These are phyloP conservation scores for Thaleichthys pacificus DNA, from an alignment of 2,797 vertebrate species.

Conservation along the genomic window DNA sequence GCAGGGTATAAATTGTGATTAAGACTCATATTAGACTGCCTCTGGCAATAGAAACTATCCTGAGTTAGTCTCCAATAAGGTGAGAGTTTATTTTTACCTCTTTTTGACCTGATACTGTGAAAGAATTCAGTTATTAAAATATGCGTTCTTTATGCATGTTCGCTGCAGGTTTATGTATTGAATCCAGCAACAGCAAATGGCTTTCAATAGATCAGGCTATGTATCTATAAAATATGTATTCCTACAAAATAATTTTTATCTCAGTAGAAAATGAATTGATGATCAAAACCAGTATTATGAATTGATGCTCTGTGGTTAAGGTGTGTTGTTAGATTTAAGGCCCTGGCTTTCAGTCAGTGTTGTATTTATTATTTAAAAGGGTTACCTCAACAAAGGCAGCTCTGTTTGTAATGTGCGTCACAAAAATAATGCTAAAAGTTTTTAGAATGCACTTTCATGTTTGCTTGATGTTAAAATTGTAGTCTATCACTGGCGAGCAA, in stretches of 20 bases:
- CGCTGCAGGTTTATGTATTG: neutral
- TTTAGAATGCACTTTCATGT: conserved; percentile 58
- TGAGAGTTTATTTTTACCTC: conserved; percentile 33
- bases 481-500: conserved; percentile 25
- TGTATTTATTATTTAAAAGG: conserved; percentile 57
- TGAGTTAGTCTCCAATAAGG: conserved; percentile 34
- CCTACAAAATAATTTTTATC: conserved; percentile 49
- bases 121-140: neutral
- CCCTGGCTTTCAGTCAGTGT: conserved; percentile 43
- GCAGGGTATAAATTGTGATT: conserved; percentile 26
- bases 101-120: conserved; percentile 18
- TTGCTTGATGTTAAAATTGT: conserved; percentile 40
- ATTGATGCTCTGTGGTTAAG: conserved; percentile 51
- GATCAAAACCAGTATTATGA: no score
- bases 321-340: conserved; percentile 55
- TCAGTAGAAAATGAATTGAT: conserved; percentile 21
- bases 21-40: conserved; percentile 37
- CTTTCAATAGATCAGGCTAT: neutral
- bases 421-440: conserved; percentile 48
- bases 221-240: neutral
- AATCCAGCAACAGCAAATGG: neutral
- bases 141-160: neutral
- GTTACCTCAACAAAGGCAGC: conserved; percentile 42
- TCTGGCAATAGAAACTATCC: conserved; percentile 34
- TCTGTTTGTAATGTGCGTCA: conserved; percentile 38